Base-by-base conservation (phyloP, 2,113 vertebrate species). In the Apeltes quadracus region DNA sequence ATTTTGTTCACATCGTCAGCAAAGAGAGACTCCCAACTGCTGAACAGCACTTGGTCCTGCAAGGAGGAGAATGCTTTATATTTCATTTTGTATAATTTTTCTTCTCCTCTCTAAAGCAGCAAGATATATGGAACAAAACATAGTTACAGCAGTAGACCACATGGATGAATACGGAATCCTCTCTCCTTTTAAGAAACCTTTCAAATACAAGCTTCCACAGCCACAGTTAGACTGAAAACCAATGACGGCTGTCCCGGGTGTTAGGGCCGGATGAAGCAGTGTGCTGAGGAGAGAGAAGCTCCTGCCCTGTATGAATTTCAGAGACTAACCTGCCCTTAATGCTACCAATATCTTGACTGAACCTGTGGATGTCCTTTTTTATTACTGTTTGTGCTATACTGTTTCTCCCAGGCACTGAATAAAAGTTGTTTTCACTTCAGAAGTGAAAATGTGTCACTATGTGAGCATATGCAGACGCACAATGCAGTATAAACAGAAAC, bases 11-110 rank as follows among this genome's bases (percentile, higher is more conserved):
- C 53, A 1, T 77, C 5, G 2, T 96, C 96, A 0, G 91, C 91
- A 67, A 98, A 98, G 7, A 99, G 87, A 3, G 95, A 93, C 74
- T 97, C 95, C 98, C 98, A 99, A 75, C 92, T 98, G 87, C 81
- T 92, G 72, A 95, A 97, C 72, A 99, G 87, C 63, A 94, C 86
- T 91, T 99, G 96, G 1, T 97, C 95, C 97, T 98, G 73, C 5
- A 66, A 69, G 18, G 15, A 51, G 15, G 48, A 57, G 1, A 56
- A 48, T 1, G 5, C 7, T 5, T 20, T 58, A 6, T 25, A 18
- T 44, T 9, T 16, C 0, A 55, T 62, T 44, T 36, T 11, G 51
- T 48, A 34, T 34, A 2, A 29, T 29, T 29, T 5, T 29, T 50
- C 15, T 46, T 36, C 7, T 12, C 55, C 10, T 39, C n/a, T n/a